Conservation (phyloP, 2,888 invertebrate species). For the Lasius fuliginosus region DNA sequence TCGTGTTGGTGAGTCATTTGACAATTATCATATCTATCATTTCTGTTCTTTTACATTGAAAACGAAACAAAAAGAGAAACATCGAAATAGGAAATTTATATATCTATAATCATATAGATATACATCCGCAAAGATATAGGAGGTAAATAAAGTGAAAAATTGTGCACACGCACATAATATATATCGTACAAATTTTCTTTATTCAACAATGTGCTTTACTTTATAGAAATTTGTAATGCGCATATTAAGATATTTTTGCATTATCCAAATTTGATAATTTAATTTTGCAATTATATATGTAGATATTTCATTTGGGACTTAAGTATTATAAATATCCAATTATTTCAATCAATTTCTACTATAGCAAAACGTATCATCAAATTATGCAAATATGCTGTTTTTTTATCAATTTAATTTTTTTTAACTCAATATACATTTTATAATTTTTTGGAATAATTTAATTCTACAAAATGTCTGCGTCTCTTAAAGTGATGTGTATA, state of each 20-base stretch:
- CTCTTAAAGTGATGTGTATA: conserved; percentile 55
- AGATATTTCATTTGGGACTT: conserved; percentile 29
- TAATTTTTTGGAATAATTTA: conserved; percentile 11
- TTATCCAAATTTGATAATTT: not conserved
- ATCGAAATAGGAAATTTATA: not conserved
- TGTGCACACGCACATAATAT: not conserved
- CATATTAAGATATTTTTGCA: conserved; percentile 35
- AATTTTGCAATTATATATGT: conserved; percentile 7
- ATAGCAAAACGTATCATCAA: not conserved
- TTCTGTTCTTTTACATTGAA: conserved; percentile 46
- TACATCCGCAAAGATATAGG: not conserved
- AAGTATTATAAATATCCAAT: conserved; percentile 20
- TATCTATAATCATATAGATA: not conserved
- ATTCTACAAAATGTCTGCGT: conserved; percentile 46
- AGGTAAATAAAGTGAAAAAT: not conserved
- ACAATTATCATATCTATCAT: conserved; percentile 51
- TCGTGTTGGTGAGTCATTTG: conserved; percentile 80
- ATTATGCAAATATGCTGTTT: not conserved
- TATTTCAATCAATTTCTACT: conserved; percentile 18
- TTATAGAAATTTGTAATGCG: conserved; percentile 58
- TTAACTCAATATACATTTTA: not conserved
- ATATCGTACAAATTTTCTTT: conserved; percentile 62
- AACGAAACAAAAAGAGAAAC: not conserved
- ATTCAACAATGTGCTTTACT: conserved; percentile 63
- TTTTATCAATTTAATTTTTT: not conserved